Base-by-base conservation (phyloP, 2,797 vertebrate species). In the Champsocephalus esox region DNA sequence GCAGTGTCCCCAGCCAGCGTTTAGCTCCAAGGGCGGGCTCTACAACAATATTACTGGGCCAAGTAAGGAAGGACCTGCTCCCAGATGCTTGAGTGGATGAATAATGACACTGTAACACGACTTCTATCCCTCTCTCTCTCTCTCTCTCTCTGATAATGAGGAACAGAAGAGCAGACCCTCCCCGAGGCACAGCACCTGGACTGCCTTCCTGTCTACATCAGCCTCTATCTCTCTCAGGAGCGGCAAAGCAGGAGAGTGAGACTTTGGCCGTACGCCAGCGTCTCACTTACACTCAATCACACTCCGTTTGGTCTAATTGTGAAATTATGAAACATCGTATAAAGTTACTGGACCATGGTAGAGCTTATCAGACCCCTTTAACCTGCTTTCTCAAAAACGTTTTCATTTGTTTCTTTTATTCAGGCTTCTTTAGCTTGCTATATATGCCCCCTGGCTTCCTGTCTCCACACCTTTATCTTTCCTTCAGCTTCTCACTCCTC, bases 111-210 rank as follows among this genome's bases (percentile, higher is more conserved):
- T 75, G 81, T 86, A 89, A 83, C 70, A 69, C 83, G 58, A 87
- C 60, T 81, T 83, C 34, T 38, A 62, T 81, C 82, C 82, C 77
- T 75, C 57, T 69, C 73, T 66, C 75, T 75, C 73, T 66, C 73
- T 66, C 75, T 75, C 75, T 78, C 80, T 85, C 77, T 90, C 81
- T 88, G 84, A 91, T 87, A 92, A 88, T 87, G 87, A 88, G 91
- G 89, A 93, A 84, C 88, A 92, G 91, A 89, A 79, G 88, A 92
- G 92, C 86, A 87, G 85, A 90, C 64, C 81, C 88, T 91, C 92
- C 93, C 92, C 9, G 82, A 92, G 93, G 94, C 92, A 54, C 77
- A 80, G 88, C 93, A 94, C 92, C 92, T 93, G 92, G 92, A 89
- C 86, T 80, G 86, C 75, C 81, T 84, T 84, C 72, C 86, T 61